Conservation (phyloP, 2,113 vertebrate genomes). For the Rhinopomastus cyanomelas region DNA sequence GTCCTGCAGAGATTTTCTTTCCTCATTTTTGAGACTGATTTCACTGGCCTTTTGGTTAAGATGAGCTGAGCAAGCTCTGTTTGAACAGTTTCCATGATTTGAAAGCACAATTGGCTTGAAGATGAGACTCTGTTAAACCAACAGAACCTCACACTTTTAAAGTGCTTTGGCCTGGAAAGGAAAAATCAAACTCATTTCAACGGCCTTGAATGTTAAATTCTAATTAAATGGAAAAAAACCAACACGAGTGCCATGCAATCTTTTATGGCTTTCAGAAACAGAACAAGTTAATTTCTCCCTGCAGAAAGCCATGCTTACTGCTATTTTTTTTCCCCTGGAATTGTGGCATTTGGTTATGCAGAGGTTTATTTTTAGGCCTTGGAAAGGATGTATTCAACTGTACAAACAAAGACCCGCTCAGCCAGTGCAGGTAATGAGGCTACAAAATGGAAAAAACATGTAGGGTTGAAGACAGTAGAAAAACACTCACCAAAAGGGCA, state of each 20-base stretch:
- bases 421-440: slow-evolving; percentile 56
- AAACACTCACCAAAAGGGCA: background rate
- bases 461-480: background rate
- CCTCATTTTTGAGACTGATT: background rate
- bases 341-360: slow-evolving; percentile 56
- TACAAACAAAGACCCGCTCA: slow-evolving; percentile 64
- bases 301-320: slow-evolving; percentile 16
- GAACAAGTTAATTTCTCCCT: background rate
- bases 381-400: slow-evolving; percentile 66
- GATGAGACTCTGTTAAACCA: slow-evolving; percentile 24
- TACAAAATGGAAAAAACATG: slow-evolving; percentile 39
- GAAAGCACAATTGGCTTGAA: slow-evolving; percentile 5
- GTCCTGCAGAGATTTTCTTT: background rate
- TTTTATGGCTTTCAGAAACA: background rate
- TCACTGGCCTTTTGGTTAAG: background rate
- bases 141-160: background rate
- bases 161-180: background rate
- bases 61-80: background rate
- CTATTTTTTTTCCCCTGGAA: slow-evolving; percentile 33
- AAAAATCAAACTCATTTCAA: background rate
- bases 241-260: background rate
- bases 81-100: slow-evolving; percentile 17
- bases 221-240: slow-evolving; percentile 41
- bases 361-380: slow-evolving; percentile 56
- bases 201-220: background rate